Conservation (phyloP, 1,140 invertebrate genomes). For the Anastrepha ludens region DNA sequence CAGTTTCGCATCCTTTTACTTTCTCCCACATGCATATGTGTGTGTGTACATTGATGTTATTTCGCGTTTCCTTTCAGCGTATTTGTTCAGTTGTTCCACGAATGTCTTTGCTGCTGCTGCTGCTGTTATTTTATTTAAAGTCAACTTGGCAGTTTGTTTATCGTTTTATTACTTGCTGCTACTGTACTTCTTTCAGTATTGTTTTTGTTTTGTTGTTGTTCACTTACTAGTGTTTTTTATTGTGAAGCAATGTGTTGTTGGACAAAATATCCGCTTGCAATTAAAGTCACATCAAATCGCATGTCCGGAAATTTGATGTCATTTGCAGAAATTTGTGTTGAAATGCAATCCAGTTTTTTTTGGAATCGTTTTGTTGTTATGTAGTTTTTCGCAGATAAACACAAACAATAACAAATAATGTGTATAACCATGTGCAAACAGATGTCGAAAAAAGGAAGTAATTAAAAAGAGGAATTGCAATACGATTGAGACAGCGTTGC, state of each 20-base stretch:
- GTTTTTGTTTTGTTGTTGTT: background rate
- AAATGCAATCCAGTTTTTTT: slow-evolving; percentile 56
- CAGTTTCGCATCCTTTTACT: slow-evolving; percentile 31
- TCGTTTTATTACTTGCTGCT: background rate
- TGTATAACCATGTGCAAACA: background rate
- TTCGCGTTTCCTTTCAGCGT: background rate
- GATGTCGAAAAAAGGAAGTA: background rate
- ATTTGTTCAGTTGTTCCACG: background rate
- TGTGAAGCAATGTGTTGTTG: background rate
- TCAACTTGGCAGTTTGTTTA: slow-evolving; percentile 29
- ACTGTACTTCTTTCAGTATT: background rate
- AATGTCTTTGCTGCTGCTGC: background rate
- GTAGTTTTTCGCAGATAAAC: background rate
- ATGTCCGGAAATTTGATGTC: slow-evolving; percentile 54
- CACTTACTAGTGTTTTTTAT: background rate
- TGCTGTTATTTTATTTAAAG: slow-evolving; percentile 6
- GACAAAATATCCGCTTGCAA: slow-evolving; percentile 55
- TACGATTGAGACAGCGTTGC: background rate
- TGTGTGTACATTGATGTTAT: background rate
- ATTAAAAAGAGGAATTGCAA: background rate
- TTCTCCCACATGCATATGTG: background rate
- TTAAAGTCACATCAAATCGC: slow-evolving; percentile 59
- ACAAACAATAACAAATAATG: background rate
- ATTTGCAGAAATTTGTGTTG: slow-evolving; percentile 57
- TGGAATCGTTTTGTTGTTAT: background rate